A percentile compares a stretch with the other conserved stretches of the same genome.
Evolutionary conservation across 2,888 invertebrate species (phyloP).

Genomic region (Drosophila prostipennis): DNA sequence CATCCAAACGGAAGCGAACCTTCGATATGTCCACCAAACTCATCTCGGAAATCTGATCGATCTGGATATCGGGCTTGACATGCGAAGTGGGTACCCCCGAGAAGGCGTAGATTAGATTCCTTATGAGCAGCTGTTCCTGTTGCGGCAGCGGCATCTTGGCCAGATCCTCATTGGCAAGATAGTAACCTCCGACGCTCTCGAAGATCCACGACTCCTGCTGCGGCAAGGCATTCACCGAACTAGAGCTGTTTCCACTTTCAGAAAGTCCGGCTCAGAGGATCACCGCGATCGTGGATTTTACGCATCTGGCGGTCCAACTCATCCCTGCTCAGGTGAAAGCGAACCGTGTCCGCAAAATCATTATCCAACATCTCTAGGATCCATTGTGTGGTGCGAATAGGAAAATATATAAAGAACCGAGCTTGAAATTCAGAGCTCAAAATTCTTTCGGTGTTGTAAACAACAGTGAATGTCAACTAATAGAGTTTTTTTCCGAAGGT

Average conservation of each 20-base stretch:
- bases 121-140: conserved; percentile 58
- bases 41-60: conserved; percentile 39
- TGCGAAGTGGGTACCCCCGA: conserved; percentile 64
- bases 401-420: conserved; percentile 8
- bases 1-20: conserved; percentile 60
- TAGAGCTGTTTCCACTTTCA: not conserved
- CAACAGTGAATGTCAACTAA: not conserved
- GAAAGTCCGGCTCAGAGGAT: not conserved
- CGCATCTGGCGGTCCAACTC: conserved; percentile 30
- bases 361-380: conserved; percentile 8
- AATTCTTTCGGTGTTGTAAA: not conserved
- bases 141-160: conserved; percentile 32
- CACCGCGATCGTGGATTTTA: conserved; percentile 8
- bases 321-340: conserved; percentile 29
- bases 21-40: conserved; percentile 40
- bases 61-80: conserved; percentile 48
- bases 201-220: conserved; percentile 52
- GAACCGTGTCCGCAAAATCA: conserved; percentile 14
- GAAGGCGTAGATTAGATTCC: conserved; percentile 65
- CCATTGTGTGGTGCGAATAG: not conserved
- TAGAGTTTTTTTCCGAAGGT: not conserved
- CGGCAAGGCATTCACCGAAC: not conserved
- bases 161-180: conserved; percentile 53
- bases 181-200: conserved; percentile 60
- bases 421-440: not conserved